A percentile compares a stretch with the other conserved stretches of the same genome.
These are phyloP conservation scores for Dendroctonus valens DNA, from an alignment of 1,140 invertebrate genomes.

Conservation along the genomic window DNA sequence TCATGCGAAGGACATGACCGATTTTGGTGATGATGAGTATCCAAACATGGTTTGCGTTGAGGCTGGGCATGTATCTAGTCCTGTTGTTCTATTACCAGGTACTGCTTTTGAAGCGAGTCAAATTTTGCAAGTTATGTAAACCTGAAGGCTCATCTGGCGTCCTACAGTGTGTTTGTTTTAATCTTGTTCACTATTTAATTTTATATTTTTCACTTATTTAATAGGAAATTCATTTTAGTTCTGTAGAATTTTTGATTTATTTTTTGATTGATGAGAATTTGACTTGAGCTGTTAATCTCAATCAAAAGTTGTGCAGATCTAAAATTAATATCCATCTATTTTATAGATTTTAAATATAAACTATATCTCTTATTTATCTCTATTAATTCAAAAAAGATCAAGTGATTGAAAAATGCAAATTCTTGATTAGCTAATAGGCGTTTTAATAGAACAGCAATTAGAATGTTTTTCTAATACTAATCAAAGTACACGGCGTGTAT, in stretches of 20 bases:
- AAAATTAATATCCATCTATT: background rate
- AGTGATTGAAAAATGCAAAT: too few relatives aligned
- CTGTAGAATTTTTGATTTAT: background rate
- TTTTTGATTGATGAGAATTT: too few relatives aligned
- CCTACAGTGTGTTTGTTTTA: slow-evolving; percentile 11
- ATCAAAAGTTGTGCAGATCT: background rate
- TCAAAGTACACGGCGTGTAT: background rate
- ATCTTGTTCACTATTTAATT: slow-evolving; percentile 12
- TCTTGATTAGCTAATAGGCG: too few relatives aligned
- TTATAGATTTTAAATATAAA: background rate
- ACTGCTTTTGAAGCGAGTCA: slow-evolving; percentile 86
- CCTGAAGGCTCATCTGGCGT: slow-evolving; percentile 11
- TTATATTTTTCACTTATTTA: slow-evolving; percentile 7
- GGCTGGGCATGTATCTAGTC: slow-evolving; percentile 82
- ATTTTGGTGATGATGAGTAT: slow-evolving; percentile 94
- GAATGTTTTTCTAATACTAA: too few relatives aligned
- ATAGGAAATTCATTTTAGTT: slow-evolving; percentile 12
- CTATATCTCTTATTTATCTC: background rate
- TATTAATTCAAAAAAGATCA: too few relatives aligned
- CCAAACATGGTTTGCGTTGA: slow-evolving; percentile 95
- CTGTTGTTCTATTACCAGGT: slow-evolving; percentile 80
- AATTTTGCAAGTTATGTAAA: slow-evolving; percentile 70
- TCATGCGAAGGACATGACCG: slow-evolving; percentile 85
- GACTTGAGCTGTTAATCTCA: background rate
- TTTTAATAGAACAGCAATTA: too few relatives aligned